These are phyloP conservation scores for Manis crassicaudata DNA, from an alignment of 2,797 vertebrate species.

Conservation along the genomic window DNA sequence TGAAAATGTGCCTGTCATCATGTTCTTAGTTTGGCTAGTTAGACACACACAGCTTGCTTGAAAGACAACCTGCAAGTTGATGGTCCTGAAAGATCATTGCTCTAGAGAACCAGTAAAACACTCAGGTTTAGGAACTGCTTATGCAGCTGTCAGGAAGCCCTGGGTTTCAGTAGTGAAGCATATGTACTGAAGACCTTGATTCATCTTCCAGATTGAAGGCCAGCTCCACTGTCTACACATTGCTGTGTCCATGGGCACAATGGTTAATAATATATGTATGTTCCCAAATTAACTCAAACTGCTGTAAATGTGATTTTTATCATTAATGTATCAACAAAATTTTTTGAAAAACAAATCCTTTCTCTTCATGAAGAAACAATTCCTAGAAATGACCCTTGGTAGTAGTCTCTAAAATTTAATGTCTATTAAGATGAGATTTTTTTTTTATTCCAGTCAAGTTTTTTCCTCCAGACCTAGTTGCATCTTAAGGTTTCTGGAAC, in stretches of 20 bases:
- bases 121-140: neutral
- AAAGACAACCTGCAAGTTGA: neutral
- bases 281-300: constrained; percentile 36
- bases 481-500: constrained; percentile 1
- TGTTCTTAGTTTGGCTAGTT: neutral
- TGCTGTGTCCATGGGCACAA: constrained; percentile 19
- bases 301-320: neutral
- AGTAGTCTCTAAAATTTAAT: neutral
- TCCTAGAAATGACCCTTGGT: neutral
- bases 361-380: neutral
- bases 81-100: neutral
- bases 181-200: constrained; percentile 30
- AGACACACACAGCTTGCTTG: neutral
- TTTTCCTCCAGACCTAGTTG: neutral
- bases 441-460: neutral
- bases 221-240: neutral
- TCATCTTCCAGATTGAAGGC: constrained; percentile 46
- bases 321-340: neutral
- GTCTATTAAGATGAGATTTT: neutral
- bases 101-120: neutral
- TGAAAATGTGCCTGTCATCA: neutral
- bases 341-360: neutral
- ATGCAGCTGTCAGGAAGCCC: neutral
- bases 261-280: neutral
- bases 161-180: neutral